Conservation (phyloP, 2,888 invertebrate genomes). For the Hypercompe scribonia region DNA sequence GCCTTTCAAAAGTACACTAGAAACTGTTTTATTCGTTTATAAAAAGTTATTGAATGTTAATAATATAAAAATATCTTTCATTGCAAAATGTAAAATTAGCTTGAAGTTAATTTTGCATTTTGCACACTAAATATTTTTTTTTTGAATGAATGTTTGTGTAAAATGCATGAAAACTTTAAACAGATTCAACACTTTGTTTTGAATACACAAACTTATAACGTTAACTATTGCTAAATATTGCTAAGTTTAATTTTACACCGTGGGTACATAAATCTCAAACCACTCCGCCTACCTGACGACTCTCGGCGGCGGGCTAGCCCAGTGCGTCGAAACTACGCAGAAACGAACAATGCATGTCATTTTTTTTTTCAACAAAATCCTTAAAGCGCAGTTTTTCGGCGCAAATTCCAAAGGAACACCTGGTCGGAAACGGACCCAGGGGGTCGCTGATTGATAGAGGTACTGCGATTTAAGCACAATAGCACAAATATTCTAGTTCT, state of each 20-base stretch:
- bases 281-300: conserved; percentile 72
- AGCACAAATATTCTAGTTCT: conserved; percentile 69
- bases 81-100: too few relatives aligned
- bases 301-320: conserved; percentile 49
- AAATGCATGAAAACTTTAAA: not conserved
- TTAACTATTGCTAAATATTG: conserved; percentile 3
- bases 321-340: conserved; percentile 72
- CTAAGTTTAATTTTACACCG: conserved; percentile 49
- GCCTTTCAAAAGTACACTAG: not conserved
- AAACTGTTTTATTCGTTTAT: not conserved
- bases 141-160: not conserved
- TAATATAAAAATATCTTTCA: not conserved
- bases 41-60: not conserved
- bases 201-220: not conserved
- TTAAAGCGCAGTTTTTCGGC: conserved; percentile 82
- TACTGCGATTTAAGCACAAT: conserved; percentile 74
- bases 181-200: not conserved
- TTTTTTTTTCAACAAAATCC: conserved; percentile 72
- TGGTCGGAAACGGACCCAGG: conserved; percentile 85
- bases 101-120: not conserved
- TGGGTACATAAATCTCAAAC: conserved; percentile 54
- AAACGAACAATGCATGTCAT: conserved; percentile 78
- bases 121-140: not conserved
- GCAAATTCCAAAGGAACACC: conserved; percentile 85
- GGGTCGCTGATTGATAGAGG: conserved; percentile 85